Evolutionary conservation across 2,888 invertebrate genomes (phyloP).

Genomic region (Dinocampus coccinellae): DNA sequence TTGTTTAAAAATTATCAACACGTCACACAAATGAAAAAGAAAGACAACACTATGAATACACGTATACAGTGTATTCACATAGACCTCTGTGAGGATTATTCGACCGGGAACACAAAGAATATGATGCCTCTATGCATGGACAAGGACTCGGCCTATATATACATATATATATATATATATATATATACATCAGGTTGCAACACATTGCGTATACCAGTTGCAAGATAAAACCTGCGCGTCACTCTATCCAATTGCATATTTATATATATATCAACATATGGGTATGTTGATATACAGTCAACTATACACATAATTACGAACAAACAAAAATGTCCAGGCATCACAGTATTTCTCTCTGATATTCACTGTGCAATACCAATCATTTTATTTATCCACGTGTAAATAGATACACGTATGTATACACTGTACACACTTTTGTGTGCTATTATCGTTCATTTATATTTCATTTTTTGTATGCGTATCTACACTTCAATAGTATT

Average conservation of each 20-base stretch:
- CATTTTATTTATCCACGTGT: neutral
- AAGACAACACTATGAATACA: neutral
- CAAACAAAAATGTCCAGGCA: constrained; percentile 34
- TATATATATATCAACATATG: constrained; percentile 12
- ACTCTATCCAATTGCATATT: constrained; percentile 6
- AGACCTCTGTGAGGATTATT: constrained; percentile 24
- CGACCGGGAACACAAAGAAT: constrained; percentile 8
- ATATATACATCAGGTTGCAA: constrained; percentile 2
- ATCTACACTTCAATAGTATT: constrained; percentile 58
- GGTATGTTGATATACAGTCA: constrained; percentile 2
- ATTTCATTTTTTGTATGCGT: constrained; percentile 60
- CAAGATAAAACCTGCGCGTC: constrained; percentile 41
- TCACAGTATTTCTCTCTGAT: constrained; percentile 26
- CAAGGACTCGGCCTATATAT: constrained; percentile 22
- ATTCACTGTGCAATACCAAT: constrained; percentile 16
- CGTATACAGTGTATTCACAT: constrained; percentile 6
- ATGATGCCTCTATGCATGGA: constrained; percentile 32
- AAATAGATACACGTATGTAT: constrained; percentile 6
- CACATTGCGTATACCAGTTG: constrained; percentile 23
- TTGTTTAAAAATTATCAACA: constrained; percentile 69
- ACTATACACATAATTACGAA: constrained; percentile 30
- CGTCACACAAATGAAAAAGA: constrained; percentile 63
- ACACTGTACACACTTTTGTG: neutral
- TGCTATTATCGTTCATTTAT: constrained; percentile 23
- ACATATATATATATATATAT: too few relatives aligned